phyloP scores from a whole-genome alignment of 1,140 invertebrate species.

The Telenomus remus region DNA sequence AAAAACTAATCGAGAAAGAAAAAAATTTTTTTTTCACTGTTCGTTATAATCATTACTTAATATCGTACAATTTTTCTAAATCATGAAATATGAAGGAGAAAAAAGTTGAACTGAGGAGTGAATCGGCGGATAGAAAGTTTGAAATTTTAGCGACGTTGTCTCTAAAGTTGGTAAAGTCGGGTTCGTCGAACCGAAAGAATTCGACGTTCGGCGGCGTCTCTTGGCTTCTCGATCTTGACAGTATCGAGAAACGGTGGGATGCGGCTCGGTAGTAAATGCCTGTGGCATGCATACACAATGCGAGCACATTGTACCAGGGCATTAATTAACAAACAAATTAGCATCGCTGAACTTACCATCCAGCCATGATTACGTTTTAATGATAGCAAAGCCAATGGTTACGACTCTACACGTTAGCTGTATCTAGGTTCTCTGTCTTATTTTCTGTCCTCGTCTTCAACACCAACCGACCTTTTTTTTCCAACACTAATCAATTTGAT shows the following conservation, averaged over 20 bases:
- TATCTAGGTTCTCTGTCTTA: constrained; percentile 60
- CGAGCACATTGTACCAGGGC: constrained; percentile 67
- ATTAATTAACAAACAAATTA: constrained; percentile 74
- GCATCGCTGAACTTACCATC: constrained; percentile 67
- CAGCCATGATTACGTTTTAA: constrained; percentile 72
- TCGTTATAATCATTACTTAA: no score
- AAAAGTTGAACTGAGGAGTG: background rate
- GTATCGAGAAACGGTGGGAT: constrained; percentile 54
- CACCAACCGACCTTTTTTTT: constrained; percentile 15
- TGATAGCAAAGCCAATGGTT: constrained; percentile 66
- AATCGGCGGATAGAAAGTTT: constrained; percentile 1
- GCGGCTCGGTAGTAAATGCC: constrained; percentile 46
- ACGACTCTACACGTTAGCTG: constrained; percentile 61
- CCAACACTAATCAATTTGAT: constrained; percentile 4
- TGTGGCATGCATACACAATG: constrained; percentile 54
- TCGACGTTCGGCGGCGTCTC: constrained; percentile 40
- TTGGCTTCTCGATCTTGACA: constrained; percentile 46
- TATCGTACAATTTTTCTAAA: no score
- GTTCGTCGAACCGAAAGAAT: constrained; percentile 55
- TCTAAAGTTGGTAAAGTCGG: constrained; percentile 42
- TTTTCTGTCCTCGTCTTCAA: no score
- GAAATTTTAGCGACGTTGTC: constrained; percentile 18
- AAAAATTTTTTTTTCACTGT: no score
- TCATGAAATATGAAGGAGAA: no score
- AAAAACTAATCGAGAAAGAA: background rate